A percentile compares a stretch with the other conserved stretches of the same genome.
phyloP scores from a whole-genome alignment of 1,140 invertebrate genomes.

The Tetramorium parvispinum region DNA sequence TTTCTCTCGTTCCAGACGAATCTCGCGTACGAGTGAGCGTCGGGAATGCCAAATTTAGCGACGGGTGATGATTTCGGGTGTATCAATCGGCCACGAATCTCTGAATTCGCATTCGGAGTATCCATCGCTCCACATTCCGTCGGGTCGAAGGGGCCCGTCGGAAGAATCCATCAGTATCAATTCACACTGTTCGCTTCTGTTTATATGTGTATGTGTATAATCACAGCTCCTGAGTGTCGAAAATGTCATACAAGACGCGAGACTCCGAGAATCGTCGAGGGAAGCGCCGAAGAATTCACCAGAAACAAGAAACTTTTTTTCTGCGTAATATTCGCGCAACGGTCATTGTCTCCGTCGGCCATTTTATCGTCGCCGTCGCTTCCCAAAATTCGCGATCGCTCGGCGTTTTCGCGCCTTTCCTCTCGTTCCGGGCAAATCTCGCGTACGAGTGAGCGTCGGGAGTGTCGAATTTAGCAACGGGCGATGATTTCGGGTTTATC shows the following conservation, averaged over 20 bases:
- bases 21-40: not conserved
- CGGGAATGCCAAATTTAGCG: not conserved
- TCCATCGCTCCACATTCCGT: not conserved
- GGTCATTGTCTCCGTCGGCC: not conserved
- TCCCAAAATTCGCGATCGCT: not conserved
- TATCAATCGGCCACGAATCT: not conserved
- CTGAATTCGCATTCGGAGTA: not conserved
- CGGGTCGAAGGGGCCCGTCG: not conserved
- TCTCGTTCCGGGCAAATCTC: not conserved
- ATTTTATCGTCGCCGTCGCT: not conserved
- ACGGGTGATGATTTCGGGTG: not conserved
- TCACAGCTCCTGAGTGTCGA: too few species aligned
- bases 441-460: not conserved
- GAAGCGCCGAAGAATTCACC: not conserved
- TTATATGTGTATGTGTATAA: too few species aligned
- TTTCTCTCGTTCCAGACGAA: not conserved
- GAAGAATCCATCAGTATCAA: not conserved
- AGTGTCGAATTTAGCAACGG: not conserved
- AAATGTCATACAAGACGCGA: too few species aligned
- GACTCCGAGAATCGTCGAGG: too few species aligned
- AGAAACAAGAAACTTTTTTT: too few species aligned
- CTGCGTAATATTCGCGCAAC: not conserved
- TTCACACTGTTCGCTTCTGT: too few species aligned
- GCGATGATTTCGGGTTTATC: not conserved
- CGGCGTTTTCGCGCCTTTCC: not conserved